A percentile compares a stretch with the other conserved stretches of the same genome.
Evolutionary conservation across 2,888 invertebrate species (phyloP).

Genomic region (Hyppa rectilinea): DNA sequence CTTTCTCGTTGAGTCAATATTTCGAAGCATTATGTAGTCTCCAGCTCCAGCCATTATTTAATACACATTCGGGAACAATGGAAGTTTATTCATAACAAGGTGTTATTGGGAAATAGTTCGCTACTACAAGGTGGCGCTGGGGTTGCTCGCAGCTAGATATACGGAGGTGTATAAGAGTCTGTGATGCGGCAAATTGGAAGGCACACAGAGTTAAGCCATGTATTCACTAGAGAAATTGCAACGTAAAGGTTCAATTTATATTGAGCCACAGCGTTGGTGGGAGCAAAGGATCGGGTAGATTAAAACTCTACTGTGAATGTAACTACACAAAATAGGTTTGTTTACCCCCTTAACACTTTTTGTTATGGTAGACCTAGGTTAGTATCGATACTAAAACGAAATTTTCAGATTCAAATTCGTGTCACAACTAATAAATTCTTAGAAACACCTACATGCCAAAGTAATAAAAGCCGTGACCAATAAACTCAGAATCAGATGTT

Average conservation of each 20-base stretch:
- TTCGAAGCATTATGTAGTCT: conserved; percentile 48
- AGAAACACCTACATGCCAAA: background rate
- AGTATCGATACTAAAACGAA: background rate
- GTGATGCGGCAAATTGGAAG: conserved; percentile 75
- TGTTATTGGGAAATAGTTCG: conserved; percentile 31
- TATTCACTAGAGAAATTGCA: conserved; percentile 59
- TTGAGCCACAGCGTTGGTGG: background rate
- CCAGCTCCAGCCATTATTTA: conserved; percentile 34
- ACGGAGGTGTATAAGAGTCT: conserved; percentile 63
- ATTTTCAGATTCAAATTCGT: background rate
- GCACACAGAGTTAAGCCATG: conserved; percentile 62
- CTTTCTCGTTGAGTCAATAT: conserved; percentile 60
- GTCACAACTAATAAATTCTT: background rate
- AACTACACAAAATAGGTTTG: background rate
- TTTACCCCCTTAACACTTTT: background rate
- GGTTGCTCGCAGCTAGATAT: conserved; percentile 37
- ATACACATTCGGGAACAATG: conserved; percentile 40
- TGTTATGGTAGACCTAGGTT: background rate
- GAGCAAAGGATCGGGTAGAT: background rate
- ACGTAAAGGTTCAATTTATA: conserved; percentile 48
- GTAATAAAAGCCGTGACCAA: background rate
- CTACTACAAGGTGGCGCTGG: conserved; percentile 25
- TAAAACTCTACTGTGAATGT: background rate
- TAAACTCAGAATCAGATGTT: conserved; percentile 25
- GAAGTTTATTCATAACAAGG: conserved; percentile 39